Evolutionary conservation across 1,140 invertebrate species (phyloP).

Genomic region (Zaprionus capensis): DNA sequence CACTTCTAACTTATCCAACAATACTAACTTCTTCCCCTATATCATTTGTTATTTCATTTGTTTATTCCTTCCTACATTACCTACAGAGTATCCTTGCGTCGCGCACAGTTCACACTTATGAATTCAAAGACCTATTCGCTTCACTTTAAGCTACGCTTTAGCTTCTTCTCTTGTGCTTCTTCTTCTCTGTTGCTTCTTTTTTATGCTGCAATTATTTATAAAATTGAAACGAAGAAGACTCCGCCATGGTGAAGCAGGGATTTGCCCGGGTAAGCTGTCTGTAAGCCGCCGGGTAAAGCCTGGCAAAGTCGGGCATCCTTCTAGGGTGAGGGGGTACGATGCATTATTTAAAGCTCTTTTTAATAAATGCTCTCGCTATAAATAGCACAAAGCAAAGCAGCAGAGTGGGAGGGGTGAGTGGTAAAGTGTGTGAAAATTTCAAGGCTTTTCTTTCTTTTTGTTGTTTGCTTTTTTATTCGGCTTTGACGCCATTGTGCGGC

Average conservation of each 20-base stretch:
- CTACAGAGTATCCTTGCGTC: neutral
- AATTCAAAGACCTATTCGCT: neutral
- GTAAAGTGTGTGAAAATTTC: conserved; percentile 54
- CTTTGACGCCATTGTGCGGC: conserved; percentile 44
- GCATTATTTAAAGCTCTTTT: conserved; percentile 30
- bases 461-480: conserved; percentile 2
- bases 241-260: neutral
- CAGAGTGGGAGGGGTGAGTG: neutral
- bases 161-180: neutral
- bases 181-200: neutral
- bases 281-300: neutral
- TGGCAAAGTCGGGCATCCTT: conserved; percentile 10
- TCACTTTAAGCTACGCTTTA: neutral
- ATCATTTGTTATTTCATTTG: too few species aligned
- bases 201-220: conserved; percentile 15
- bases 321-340: conserved; percentile 1
- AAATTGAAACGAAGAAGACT: conserved; percentile 6
- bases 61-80: too few species aligned
- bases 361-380: conserved; percentile 27
- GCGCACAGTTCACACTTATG: neutral
- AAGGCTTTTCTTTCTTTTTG: conserved; percentile 54
- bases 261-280: conserved; percentile 17
- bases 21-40: too few species aligned
- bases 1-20: too few species aligned
- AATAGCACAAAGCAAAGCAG: conserved; percentile 37